Base-by-base conservation (phyloP, 2,113 vertebrate species). In the Psettodes erumei region DNA sequence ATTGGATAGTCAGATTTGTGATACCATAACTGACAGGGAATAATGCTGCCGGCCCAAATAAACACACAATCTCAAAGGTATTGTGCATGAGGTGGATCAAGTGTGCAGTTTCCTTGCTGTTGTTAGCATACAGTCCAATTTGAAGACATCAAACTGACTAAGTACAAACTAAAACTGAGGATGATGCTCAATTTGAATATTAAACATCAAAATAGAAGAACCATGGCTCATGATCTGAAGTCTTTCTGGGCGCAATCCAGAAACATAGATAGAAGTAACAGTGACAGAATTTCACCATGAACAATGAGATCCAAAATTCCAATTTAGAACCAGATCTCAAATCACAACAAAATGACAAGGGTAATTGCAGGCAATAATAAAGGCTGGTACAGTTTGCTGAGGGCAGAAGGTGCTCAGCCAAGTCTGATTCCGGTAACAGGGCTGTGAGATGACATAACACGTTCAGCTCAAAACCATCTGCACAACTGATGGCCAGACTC, bases 361-460 rank as follows among this genome's bases (percentile, higher is more conserved):
- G 10, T 55, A 45, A 55, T 48, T 23, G 33, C n/a, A 50, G 72
- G 59, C 55, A 27, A 28, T 45, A 35, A 27, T 59, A 30, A 19
- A 28, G 13, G 66, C 35, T 19, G 48, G 16, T 43, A n/a, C 3
- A 10, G 25, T 73, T 63, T 54, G 63, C 75, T 64, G 71, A 75
- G 63, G 77, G 80, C 75, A 77, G 76, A 73, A 81, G 68, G 75
- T 70, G 78, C 86, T 82, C 77, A 82, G 82, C 79, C 80, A 81
- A 77, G 53, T 55, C 67, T 60, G 62, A 82, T 90, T 91, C 89
- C 79, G 21, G 83, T 81, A 88, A 88, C n/a, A 63, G 53, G 64
- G 68, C 60, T 63, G 76, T 51, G 60, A 76, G 70, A 82, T 88
- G 86, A 88, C 83, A 83, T 85, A 90, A 88, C 75, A 64, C 53